A percentile compares a stretch with the other conserved stretches of the same genome.
Conservation (phyloP, 2,113 vertebrate genomes). For the Gracilinanus agilis region DNA sequence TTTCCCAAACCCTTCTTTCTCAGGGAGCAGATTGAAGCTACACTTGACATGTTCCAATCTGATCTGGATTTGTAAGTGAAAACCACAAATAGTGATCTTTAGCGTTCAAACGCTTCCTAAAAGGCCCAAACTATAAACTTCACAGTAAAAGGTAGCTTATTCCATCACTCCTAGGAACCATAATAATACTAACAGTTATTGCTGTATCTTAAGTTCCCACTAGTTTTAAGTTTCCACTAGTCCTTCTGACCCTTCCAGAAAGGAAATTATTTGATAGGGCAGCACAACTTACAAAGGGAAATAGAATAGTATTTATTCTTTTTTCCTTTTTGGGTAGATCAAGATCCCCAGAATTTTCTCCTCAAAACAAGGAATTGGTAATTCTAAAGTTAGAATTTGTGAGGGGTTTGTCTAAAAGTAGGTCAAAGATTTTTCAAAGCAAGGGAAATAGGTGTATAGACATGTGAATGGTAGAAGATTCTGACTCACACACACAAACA, state of each 20-base stretch:
- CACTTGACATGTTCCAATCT: neutral
- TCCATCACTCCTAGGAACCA: neutral
- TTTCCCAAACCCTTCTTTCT: neutral
- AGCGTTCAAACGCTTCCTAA: neutral
- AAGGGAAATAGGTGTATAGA: neutral
- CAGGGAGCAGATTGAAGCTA: neutral
- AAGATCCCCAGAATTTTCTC: neutral
- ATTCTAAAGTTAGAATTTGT: conserved; percentile 6
- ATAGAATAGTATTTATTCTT: neutral
- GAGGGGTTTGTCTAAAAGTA: neutral
- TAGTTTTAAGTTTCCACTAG: neutral
- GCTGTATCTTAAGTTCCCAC: neutral
- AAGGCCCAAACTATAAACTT: neutral
- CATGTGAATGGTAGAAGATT: neutral
- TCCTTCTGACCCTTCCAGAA: neutral
- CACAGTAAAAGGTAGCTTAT: neutral
- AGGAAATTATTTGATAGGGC: neutral
- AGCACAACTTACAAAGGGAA: neutral
- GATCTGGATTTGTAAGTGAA: neutral
- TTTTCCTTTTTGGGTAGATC: neutral
- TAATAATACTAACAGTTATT: neutral
- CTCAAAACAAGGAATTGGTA: conserved; percentile 30
- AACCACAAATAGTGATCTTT: neutral
- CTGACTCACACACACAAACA: neutral
- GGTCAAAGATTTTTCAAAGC: neutral